These are phyloP conservation scores for Ligdia adustata DNA, from an alignment of 2,888 invertebrate species.

Conservation along the genomic window DNA sequence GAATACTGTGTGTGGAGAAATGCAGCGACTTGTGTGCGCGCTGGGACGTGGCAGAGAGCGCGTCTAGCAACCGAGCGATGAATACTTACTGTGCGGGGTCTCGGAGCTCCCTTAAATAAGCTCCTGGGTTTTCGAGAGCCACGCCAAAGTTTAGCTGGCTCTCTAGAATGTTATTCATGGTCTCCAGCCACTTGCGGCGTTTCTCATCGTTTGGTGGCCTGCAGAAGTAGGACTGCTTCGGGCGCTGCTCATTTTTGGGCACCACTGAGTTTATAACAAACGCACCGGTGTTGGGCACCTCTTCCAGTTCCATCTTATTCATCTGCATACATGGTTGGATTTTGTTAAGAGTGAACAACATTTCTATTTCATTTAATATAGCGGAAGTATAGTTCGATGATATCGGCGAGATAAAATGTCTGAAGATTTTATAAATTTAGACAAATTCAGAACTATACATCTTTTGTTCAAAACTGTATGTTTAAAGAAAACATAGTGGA, in stretches of 20 bases:
- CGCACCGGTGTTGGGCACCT: conserved; percentile 66
- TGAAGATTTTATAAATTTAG: no score
- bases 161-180: conserved; percentile 93
- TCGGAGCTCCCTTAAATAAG: conserved; percentile 64
- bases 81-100: conserved; percentile 70
- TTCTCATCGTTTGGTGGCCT: conserved; percentile 86
- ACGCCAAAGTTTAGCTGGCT: conserved; percentile 97
- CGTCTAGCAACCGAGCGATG: background rate
- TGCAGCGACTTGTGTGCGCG: conserved; percentile 6
- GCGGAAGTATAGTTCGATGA: no score
- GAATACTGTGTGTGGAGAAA: no score
- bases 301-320: conserved; percentile 95
- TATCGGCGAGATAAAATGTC: no score
- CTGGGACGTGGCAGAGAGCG: background rate
- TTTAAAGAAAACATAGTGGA: no score
- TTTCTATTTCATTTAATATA: no score
- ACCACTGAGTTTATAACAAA: conserved; percentile 88
- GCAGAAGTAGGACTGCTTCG: conserved; percentile 90
- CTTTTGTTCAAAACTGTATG: no score
- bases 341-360: no score
- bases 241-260: conserved; percentile 40
- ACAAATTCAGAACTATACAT: no score
- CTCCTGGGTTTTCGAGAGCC: conserved; percentile 97
- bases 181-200: conserved; percentile 92
- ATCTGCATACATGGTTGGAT: conserved; percentile 84